A percentile compares a stretch with the other conserved stretches of the same genome.
phyloP scores from a whole-genome alignment of 2,113 vertebrate genomes.

The Sander lucioperca region DNA sequence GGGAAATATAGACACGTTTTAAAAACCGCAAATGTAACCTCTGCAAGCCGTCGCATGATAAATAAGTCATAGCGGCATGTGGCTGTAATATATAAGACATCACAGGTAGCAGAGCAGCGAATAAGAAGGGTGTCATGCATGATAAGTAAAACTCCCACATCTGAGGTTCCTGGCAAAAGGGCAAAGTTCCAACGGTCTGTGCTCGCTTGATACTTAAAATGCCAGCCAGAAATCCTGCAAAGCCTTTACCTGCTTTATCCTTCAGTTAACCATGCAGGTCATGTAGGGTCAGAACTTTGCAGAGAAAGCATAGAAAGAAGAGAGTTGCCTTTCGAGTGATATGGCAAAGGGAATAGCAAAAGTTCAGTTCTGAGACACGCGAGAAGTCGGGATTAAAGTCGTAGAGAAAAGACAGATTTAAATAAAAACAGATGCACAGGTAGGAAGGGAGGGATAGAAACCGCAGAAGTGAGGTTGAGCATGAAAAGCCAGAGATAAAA shows the following conservation, averaged over 20 bases:
- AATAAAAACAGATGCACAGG: not conserved
- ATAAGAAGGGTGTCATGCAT: conserved; percentile 19
- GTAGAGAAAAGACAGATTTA: not conserved
- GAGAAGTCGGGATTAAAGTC: conserved; percentile 16
- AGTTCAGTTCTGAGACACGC: conserved; percentile 24
- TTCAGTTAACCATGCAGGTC: conserved; percentile 9
- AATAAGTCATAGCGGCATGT: not conserved
- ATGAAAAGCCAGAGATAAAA: not conserved
- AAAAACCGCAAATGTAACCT: not conserved
- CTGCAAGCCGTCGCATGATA: not conserved
- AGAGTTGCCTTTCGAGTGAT: conserved; percentile 9
- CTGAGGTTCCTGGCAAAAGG: conserved; percentile 28
- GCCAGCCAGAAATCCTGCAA: conserved; percentile 18
- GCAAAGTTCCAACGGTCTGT: not conserved
- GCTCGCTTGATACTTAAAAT: conserved; percentile 15
- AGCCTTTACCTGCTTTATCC: conserved; percentile 15
- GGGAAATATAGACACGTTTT: not conserved
- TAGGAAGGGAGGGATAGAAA: not conserved
- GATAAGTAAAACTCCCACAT: conserved; percentile 28
- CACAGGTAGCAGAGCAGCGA: conserved; percentile 21
- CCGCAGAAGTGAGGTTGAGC: conserved; percentile 1
- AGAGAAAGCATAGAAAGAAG: not conserved
- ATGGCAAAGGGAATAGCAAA: conserved; percentile 14
- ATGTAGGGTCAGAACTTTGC: conserved; percentile 8
- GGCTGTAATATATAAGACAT: conserved; percentile 11